A percentile compares a stretch with the other conserved stretches of the same genome.
Evolutionary conservation across 2,888 invertebrate genomes (phyloP).

Genomic region (Aspidapion aeneum): DNA sequence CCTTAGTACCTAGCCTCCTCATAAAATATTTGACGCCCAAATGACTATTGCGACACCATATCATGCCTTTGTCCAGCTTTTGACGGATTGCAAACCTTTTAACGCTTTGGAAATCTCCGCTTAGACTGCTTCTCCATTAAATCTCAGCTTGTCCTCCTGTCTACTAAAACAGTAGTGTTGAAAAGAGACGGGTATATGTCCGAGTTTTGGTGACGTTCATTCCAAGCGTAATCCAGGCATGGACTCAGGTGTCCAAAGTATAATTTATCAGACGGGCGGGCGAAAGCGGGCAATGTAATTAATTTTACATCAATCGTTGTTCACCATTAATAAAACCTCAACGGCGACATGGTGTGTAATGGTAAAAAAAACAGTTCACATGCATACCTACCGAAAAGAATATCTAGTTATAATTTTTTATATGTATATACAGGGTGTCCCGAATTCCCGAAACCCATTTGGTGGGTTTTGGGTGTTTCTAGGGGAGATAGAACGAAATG

Average conservation of each 20-base stretch:
- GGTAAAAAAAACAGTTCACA: too few species aligned
- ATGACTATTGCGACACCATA: too few species aligned
- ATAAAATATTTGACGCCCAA: too few species aligned
- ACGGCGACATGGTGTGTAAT: background rate
- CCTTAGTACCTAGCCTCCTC: too few species aligned
- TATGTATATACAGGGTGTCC: too few species aligned
- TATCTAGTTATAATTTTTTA: too few species aligned
- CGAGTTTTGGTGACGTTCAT: background rate
- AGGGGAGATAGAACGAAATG: too few species aligned
- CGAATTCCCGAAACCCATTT: too few species aligned
- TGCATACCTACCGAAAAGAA: too few species aligned
- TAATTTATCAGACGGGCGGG: constrained; percentile 20
- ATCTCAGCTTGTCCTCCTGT: background rate
- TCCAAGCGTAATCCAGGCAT: background rate
- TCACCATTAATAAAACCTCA: constrained; percentile 6
- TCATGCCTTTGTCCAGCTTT: background rate
- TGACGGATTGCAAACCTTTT: background rate
- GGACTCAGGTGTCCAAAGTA: constrained; percentile 18
- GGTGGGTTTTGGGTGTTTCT: too few species aligned
- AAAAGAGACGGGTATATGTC: background rate
- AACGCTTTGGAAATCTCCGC: background rate
- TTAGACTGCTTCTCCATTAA: background rate
- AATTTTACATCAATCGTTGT: constrained; percentile 25
- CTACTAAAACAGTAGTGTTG: background rate
- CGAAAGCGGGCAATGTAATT: constrained; percentile 22